Percentiles rank a stretch among this genome's conserved stretches.
Evolutionary conservation across 2,888 invertebrate genomes (phyloP).

Genomic region (Acleris cristana): DNA sequence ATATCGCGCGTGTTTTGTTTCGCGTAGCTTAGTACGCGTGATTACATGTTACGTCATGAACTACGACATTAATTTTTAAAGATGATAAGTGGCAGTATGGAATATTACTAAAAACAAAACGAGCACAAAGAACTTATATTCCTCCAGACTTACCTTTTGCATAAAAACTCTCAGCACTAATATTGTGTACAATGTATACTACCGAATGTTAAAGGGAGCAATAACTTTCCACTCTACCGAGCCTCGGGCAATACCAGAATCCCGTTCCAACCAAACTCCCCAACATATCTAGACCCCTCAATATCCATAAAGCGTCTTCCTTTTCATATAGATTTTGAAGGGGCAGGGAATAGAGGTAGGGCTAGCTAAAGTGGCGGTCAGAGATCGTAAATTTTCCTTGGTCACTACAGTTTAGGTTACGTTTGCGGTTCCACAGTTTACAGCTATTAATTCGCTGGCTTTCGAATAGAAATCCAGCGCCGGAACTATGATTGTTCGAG

Average conservation of each 20-base stretch:
- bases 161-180: constrained; percentile 28
- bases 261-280: constrained; percentile 25
- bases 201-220: constrained; percentile 32
- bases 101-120: no score
- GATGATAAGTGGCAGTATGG: no score
- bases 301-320: constrained; percentile 21
- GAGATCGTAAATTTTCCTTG: constrained; percentile 33
- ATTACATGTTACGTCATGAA: no score
- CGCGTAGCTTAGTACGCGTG: no score
- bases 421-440: constrained; percentile 32
- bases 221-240: constrained; percentile 32
- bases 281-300: constrained; percentile 11
- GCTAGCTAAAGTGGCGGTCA: constrained; percentile 12
- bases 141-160: constrained; percentile 15
- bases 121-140: not conserved
- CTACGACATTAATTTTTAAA: no score
- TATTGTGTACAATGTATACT: constrained; percentile 22
- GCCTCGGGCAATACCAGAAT: constrained; percentile 28
- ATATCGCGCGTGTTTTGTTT: no score
- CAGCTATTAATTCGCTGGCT: constrained; percentile 29
- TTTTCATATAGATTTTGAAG: constrained; percentile 19
- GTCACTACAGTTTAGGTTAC: constrained; percentile 34
- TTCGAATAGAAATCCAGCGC: constrained; percentile 12
- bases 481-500: not conserved
- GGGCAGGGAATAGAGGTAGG: constrained; percentile 15